These are phyloP conservation scores for Entomobrya multifasciata DNA, from an alignment of 2,888 invertebrate species.

Conservation along the genomic window DNA sequence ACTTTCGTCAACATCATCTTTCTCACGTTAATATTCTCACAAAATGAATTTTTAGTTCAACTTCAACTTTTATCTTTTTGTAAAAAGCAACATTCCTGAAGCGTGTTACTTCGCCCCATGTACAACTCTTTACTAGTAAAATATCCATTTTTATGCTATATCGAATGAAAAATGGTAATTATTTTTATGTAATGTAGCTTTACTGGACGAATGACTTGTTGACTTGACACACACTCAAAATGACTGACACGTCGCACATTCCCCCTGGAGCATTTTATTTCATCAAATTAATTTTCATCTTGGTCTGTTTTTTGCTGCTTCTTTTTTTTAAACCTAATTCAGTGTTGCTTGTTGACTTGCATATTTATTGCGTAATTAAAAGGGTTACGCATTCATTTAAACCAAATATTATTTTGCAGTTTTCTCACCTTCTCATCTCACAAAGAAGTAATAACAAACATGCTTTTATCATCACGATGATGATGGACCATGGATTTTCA, in stretches of 20 bases:
- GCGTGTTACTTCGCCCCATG: no score
- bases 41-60: no score
- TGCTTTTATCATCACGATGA: no score
- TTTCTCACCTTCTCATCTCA: constrained; percentile 1
- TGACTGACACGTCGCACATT: not conserved
- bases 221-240: not conserved
- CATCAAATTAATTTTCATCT: not conserved
- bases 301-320: no score
- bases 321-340: not conserved
- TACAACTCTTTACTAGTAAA: no score
- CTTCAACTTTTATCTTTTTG: no score
- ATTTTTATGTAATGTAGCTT: not conserved
- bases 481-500: no score
- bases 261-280: not conserved
- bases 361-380: constrained; percentile 21
- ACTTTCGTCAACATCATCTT: no score
- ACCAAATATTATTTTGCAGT: not conserved
- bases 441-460: not conserved
- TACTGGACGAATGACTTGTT: not conserved
- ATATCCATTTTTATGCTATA: no score
- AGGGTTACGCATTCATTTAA: not conserved
- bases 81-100: no score
- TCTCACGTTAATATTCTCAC: no score
- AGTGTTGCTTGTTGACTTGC: not conserved
- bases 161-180: no score